These are phyloP conservation scores for Epiblema foenella DNA, from an alignment of 2,888 invertebrate genomes.

Conservation along the genomic window DNA sequence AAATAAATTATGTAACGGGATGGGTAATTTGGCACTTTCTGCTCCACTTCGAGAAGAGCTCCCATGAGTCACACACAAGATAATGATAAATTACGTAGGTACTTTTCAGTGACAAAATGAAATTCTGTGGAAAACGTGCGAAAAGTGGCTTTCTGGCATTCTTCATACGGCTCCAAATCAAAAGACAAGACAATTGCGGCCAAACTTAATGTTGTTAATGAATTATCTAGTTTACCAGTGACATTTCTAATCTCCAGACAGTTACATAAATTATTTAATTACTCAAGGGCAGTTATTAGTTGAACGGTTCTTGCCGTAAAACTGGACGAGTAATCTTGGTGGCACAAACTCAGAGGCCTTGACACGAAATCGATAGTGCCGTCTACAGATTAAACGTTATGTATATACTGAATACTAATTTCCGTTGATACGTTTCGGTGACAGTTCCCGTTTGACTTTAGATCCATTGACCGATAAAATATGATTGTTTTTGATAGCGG, in stretches of 20 bases:
- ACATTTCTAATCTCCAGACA: constrained; percentile 15
- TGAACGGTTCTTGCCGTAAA: not conserved
- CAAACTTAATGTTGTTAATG: not conserved
- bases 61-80: not conserved
- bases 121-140: not conserved
- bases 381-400: constrained; percentile 13
- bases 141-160: not conserved
- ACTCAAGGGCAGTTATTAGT: not conserved
- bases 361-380: constrained; percentile 17
- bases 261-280: constrained; percentile 15
- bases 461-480: not conserved
- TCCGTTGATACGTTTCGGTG: not conserved
- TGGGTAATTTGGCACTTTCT: not conserved
- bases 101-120: not conserved
- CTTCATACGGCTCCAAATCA: not conserved
- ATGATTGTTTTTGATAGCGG: not conserved
- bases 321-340: constrained; percentile 13
- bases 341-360: constrained; percentile 16
- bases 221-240: constrained; percentile 18
- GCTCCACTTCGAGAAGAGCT: no score
- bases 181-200: not conserved
- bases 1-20: no score
- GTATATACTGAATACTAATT: constrained; percentile 16
- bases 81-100: not conserved
- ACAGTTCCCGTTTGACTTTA: not conserved